These are phyloP conservation scores for Macrophya annulata DNA, from an alignment of 2,888 invertebrate species.

Conservation along the genomic window DNA sequence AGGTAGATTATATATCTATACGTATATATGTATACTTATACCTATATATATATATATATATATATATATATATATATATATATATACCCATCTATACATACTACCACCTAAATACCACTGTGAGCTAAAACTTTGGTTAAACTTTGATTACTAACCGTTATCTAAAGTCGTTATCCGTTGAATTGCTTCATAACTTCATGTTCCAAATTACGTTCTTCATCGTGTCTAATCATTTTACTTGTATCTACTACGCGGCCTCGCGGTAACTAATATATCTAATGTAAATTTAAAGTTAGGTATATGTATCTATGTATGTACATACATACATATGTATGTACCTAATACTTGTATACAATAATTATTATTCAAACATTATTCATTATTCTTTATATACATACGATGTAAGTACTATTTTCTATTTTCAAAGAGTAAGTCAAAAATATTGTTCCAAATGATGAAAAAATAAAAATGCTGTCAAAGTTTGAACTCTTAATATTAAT, in stretches of 20 bases:
- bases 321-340: not conserved
- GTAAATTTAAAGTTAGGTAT: too few species aligned
- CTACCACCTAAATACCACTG: not conserved
- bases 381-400: too few species aligned
- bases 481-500: too few species aligned
- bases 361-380: not conserved
- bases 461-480: too few species aligned
- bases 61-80: not conserved
- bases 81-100: not conserved
- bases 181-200: conserved; percentile 43
- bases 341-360: not conserved
- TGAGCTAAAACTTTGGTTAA: conserved; percentile 32
- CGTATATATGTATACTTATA: not conserved
- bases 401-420: too few species aligned
- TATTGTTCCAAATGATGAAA: too few species aligned
- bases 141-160: conserved; percentile 53
- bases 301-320: not conserved
- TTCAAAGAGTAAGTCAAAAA: too few species aligned
- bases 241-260: not conserved
- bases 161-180: conserved; percentile 46
- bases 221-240: conserved; percentile 1
- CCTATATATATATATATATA: not conserved
- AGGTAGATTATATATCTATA: not conserved
- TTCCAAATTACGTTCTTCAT: conserved; percentile 40
- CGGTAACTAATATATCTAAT: not conserved